Evolutionary conservation across 2,797 vertebrate species (phyloP).

Genomic region (Vespertilio murinus): DNA sequence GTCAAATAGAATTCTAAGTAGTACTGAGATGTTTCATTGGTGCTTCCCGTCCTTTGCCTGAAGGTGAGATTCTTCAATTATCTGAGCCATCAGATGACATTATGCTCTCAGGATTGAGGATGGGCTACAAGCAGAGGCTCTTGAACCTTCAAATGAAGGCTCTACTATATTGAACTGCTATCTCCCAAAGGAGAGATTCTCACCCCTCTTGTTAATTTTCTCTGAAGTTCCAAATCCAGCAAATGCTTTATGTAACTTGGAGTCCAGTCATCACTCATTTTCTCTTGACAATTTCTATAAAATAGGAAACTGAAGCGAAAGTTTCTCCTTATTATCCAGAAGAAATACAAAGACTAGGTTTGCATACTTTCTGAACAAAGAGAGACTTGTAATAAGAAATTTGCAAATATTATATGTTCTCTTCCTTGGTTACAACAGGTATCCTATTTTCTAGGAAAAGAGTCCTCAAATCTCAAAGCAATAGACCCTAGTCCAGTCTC

Average conservation of each 20-base stretch:
- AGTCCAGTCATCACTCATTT: background rate
- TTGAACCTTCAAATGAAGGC: background rate
- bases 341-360: constrained; percentile 9
- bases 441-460: background rate
- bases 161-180: background rate
- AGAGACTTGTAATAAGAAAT: background rate
- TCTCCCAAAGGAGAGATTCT: background rate
- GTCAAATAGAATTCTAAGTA: background rate
- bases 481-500: background rate
- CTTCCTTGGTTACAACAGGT: background rate
- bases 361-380: constrained; percentile 2
- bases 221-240: background rate
- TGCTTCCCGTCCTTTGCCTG: background rate
- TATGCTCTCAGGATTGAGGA: background rate
- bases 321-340: background rate
- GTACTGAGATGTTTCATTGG: background rate
- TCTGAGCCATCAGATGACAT: background rate
- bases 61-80: background rate
- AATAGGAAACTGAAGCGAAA: background rate
- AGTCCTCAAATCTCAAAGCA: background rate
- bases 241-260: background rate
- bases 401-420: background rate
- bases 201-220: background rate
- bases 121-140: background rate
- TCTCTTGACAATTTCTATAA: background rate